phyloP scores from a whole-genome alignment of 2,113 vertebrate genomes.

The Elachura formosa region DNA sequence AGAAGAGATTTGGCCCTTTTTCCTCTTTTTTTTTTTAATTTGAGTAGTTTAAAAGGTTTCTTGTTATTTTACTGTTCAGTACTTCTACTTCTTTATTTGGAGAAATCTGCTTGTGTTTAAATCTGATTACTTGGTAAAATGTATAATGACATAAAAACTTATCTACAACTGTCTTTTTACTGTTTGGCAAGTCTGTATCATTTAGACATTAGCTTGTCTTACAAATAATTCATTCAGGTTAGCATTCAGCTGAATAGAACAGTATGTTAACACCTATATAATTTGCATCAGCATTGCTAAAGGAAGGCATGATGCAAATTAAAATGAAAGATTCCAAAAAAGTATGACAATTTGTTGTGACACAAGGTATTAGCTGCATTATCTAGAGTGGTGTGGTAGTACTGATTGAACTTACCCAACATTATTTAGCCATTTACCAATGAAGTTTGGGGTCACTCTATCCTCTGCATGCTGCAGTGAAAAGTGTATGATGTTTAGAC shows the following conservation, averaged over 20 bases:
- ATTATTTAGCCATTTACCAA: not conserved
- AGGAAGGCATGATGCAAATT: not conserved
- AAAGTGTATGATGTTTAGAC: not conserved
- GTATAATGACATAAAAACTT: not conserved
- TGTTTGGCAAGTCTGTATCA: not conserved
- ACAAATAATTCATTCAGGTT: not conserved
- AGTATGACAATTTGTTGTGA: not conserved
- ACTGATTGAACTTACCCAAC: not conserved
- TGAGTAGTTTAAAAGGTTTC: not conserved
- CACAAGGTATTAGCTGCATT: not conserved
- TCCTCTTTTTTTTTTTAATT: rapidly evolving
- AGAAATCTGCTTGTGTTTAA: not conserved
- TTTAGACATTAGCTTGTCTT: not conserved
- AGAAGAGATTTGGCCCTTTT: not conserved
- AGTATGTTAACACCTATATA: not conserved
- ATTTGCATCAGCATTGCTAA: not conserved
- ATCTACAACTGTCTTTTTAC: not conserved
- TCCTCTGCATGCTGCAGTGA: not conserved
- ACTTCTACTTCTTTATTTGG: not conserved
- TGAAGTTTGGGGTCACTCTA: not conserved
- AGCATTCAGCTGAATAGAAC: not conserved
- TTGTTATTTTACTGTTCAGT: not conserved
- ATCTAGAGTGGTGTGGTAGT: not conserved
- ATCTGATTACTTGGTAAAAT: not conserved
- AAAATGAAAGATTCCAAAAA: not conserved